Conservation (phyloP, 2,113 vertebrate genomes). For the Labeo rohita region DNA sequence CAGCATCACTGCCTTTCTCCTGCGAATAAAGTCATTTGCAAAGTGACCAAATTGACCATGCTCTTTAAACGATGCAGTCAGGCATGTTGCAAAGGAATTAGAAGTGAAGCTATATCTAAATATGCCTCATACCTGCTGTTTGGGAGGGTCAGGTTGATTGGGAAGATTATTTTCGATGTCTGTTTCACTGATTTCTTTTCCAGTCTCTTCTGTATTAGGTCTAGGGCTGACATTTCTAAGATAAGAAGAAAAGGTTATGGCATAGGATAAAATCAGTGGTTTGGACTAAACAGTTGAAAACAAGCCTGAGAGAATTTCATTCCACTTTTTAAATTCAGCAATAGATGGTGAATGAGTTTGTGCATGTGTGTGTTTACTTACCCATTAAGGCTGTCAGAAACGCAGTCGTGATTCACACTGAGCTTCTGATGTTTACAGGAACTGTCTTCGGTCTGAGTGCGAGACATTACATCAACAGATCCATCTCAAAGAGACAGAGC, state of each 20-base stretch:
- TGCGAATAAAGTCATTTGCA: slow-evolving; percentile 37
- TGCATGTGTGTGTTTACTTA: slow-evolving; percentile 25
- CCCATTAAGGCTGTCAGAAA: slow-evolving; percentile 23
- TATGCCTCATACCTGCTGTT: slow-evolving; percentile 39
- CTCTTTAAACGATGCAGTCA: neutral
- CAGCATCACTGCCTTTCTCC: slow-evolving; percentile 52
- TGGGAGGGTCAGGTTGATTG: slow-evolving; percentile 18
- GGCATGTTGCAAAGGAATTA: neutral
- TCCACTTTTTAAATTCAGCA: neutral
- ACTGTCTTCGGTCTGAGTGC: slow-evolving; percentile 39
- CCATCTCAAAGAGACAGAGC: slow-evolving; percentile 31
- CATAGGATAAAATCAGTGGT: neutral
- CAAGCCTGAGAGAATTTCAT: neutral
- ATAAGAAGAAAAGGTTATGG: neutral
- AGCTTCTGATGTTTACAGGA: slow-evolving; percentile 22
- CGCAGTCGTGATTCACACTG: slow-evolving; percentile 15
- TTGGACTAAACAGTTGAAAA: neutral
- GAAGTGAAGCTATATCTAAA: neutral
- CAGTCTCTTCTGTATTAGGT: neutral
- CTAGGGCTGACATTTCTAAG: neutral
- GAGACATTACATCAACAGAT: slow-evolving; percentile 18
- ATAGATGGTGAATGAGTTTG: neutral
- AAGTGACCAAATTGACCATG: slow-evolving; percentile 2
- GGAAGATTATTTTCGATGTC: neutral
- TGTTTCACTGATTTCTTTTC: slow-evolving; percentile 15